Base-by-base conservation (phyloP, 2,888 invertebrate genomes). In the Epinotia ramella region DNA sequence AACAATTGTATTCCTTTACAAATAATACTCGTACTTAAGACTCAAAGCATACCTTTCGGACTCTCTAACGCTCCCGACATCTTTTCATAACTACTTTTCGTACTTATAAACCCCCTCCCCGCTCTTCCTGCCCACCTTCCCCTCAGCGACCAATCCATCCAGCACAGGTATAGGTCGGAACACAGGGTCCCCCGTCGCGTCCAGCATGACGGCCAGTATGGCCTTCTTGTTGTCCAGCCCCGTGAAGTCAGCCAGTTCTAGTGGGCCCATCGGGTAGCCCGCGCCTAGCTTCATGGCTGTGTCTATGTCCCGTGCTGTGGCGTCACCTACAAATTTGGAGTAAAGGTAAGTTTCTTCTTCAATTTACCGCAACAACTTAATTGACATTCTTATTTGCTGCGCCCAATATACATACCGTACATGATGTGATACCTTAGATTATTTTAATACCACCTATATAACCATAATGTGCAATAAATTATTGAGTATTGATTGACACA, bases 231-330 rank as follows among this genome's bases (percentile, higher is more conserved):
- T 97, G 85, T 98, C 98, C 16, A 97, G 92, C 0, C 98, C 98
- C 0, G 97, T 97, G 90, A 96, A 97, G 91, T 98, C 98, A 0
- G 96, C 92, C 70, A 98, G 90, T 88, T 98, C 97, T 77, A 98
- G 95, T 0, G 98, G 98, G 12, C 98, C 98, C 98, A 98, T 98
- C 0, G 98, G 98, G 89, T 97, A 96, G 0, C 97, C 97, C 20
- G 97, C 97, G 7, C 98, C 98, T 40, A 98, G 91, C 89, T 97
- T 98, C 97, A 98, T 98, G 0, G 97, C 98, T 20, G 94, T 96
- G 84, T 98, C 98, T 77, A 98, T 97, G 88, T 98, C 98, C 79
- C 94, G 87, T 0, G 96, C 95, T 12, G 96, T 94, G 0, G 96
- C 96, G 85, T 96, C 96, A 49, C 96, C 96, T 96, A 87, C 3